Base-by-base conservation (phyloP, 2,888 invertebrate genomes). In the Epirrita christyi region DNA sequence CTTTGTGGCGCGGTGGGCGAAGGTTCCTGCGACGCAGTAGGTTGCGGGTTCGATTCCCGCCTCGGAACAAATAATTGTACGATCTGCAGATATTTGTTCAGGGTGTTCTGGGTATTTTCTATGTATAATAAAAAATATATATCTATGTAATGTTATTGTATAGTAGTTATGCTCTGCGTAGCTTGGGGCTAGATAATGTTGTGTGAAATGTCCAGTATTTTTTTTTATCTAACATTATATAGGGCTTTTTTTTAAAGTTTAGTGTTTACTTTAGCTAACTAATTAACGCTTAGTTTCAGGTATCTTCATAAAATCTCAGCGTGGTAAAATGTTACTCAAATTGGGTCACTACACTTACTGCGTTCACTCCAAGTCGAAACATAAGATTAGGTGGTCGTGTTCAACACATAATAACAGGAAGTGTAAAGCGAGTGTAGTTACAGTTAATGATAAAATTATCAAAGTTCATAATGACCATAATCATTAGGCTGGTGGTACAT, bases 301-400 rank as follows among this genome's bases (percentile, higher is more conserved):
- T 9, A 56, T 14, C 9, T 72, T 63, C 43, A 61, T 67, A 7
- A 64, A 41, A 29, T 78, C 79, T 0, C 58, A 64, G 7, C 71
- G 72, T 0, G 80, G 80, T 0, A 79, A 69, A 36, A 67, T 61
- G 0, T 54, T 80, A 7, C 53, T 72, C 2, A 60, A 65, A 5
- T 48, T 79, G 0, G 59, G 60, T 0, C 74, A 73, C 0, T 80
- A 60, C 53, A 81, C 74, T 0, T 78, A 69, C 51, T 64, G 55
- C 45, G 34, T 54, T 3, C 63, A 68, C 6, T n/a, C 11, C 11
- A 51, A 9, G 21, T 5, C 8, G 10, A 34, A 36, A 11, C 11
- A 21, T 6, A 64, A 51, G 14, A 60, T 28, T 0, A 50, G 65
- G 1, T 71, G 71, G 69, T 37, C 59, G 0, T 78, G 78, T 29